Percentiles rank a stretch among this genome's conserved stretches.
phyloP scores from a whole-genome alignment of 2,797 vertebrate genomes.

The Euphonia xanthogaster region DNA sequence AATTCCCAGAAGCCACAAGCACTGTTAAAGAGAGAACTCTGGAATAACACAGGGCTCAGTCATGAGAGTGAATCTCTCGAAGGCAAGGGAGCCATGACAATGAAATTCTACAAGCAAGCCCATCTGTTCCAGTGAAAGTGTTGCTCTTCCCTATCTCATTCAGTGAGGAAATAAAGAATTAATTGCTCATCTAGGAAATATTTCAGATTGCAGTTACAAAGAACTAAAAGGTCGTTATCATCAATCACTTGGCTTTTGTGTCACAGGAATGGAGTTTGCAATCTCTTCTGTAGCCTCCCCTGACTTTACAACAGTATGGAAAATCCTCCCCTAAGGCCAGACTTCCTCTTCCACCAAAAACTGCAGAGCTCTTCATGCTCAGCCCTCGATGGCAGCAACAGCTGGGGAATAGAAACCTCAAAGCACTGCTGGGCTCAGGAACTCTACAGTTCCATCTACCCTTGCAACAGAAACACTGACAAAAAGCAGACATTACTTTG shows the following conservation, averaged over 20 bases:
- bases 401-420: neutral
- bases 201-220: neutral
- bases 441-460: neutral
- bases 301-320: neutral
- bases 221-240: neutral
- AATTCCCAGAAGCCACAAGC: neutral
- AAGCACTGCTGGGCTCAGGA: neutral
- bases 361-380: neutral
- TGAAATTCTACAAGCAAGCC: neutral
- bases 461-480: neutral
- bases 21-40: neutral
- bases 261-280: neutral
- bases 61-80: neutral
- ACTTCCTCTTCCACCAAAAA: neutral
- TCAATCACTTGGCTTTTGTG: neutral
- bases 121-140: neutral
- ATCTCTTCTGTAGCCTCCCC: neutral
- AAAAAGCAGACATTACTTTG: neutral
- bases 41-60: neutral
- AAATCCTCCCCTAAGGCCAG: slow-evolving; percentile 8
- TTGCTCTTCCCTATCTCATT: neutral
- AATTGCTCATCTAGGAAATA: neutral
- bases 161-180: neutral
- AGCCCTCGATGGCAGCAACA: neutral
- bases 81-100: neutral